A percentile compares a stretch with the other conserved stretches of the same genome.
phyloP scores from a whole-genome alignment of 2,888 invertebrate species.

The Parnassius mnemosyne region DNA sequence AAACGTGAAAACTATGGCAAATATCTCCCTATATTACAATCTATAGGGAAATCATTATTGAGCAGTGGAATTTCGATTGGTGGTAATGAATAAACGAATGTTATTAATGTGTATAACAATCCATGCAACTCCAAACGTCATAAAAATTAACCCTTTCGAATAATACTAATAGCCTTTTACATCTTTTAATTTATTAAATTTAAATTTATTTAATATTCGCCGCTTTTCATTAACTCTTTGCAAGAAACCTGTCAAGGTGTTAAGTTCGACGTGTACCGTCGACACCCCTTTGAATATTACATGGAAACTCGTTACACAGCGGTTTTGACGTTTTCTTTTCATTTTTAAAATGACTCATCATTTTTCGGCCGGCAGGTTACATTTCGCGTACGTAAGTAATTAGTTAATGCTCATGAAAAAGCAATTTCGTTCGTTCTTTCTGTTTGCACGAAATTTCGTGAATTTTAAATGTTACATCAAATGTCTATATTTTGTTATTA shows the following conservation, averaged over 20 bases:
- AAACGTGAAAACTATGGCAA: too few species aligned
- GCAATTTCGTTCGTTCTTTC: conserved; percentile 20
- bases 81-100: too few species aligned
- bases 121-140: too few species aligned
- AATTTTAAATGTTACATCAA: conserved; percentile 19
- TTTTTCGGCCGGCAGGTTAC: conserved; percentile 27
- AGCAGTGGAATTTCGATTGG: too few species aligned
- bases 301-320: conserved; percentile 32
- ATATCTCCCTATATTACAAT: too few species aligned
- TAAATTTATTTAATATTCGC: conserved; percentile 19
- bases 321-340: conserved; percentile 37
- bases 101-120: too few species aligned
- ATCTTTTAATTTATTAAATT: conserved; percentile 9
- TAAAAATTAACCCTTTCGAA: too few species aligned
- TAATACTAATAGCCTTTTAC: too few species aligned
- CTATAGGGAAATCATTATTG: too few species aligned
- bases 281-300: conserved; percentile 35
- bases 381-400: conserved; percentile 24
- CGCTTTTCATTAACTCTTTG: conserved; percentile 34
- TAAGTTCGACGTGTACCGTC: conserved; percentile 31
- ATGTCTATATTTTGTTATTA: too few species aligned
- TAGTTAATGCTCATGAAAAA: conserved; percentile 26
- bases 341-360: conserved; percentile 41
- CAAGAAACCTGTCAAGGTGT: conserved; percentile 44
- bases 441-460: conserved; percentile 18